phyloP scores from a whole-genome alignment of 2,113 vertebrate species.

The Hippocampus barbouri region DNA sequence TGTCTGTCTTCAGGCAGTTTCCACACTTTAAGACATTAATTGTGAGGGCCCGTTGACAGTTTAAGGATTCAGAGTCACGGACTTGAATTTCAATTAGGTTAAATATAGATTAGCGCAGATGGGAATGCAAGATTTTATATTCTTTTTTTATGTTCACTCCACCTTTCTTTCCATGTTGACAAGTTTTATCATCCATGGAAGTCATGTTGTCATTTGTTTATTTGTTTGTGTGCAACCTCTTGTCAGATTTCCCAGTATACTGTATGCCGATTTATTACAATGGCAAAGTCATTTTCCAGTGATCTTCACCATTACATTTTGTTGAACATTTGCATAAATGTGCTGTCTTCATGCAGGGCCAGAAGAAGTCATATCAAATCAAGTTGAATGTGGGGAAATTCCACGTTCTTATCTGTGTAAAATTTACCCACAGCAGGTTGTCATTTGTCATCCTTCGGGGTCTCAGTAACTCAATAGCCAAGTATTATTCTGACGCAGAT shows the following conservation, averaged over 20 bases:
- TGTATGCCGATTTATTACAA: not conserved
- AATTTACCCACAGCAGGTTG: not conserved
- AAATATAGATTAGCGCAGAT: constrained; percentile 4
- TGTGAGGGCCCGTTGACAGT: not conserved
- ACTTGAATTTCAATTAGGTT: constrained; percentile 5
- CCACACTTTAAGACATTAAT: not conserved
- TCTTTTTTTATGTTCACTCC: not conserved
- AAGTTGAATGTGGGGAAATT: not conserved
- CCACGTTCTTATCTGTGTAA: not conserved
- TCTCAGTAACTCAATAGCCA: not conserved
- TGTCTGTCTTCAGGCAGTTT: constrained; percentile 11
- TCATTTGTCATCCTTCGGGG: not conserved
- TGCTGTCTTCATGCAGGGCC: not conserved
- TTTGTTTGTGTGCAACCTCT: not conserved
- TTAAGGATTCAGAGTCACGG: not conserved
- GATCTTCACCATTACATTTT: not conserved
- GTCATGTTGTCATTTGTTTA: not conserved
- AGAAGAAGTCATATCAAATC: not conserved
- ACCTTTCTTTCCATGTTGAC: not conserved
- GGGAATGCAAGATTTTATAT: not conserved
- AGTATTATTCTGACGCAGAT: not conserved
- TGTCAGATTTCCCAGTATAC: not conserved
- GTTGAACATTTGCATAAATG: not conserved
- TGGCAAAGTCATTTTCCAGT: not conserved
- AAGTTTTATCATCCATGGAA: not conserved